Percentiles rank a stretch among this genome's conserved stretches.
These are phyloP conservation scores for Villa cingulata DNA, from an alignment of 2,888 invertebrate genomes.

Conservation along the genomic window DNA sequence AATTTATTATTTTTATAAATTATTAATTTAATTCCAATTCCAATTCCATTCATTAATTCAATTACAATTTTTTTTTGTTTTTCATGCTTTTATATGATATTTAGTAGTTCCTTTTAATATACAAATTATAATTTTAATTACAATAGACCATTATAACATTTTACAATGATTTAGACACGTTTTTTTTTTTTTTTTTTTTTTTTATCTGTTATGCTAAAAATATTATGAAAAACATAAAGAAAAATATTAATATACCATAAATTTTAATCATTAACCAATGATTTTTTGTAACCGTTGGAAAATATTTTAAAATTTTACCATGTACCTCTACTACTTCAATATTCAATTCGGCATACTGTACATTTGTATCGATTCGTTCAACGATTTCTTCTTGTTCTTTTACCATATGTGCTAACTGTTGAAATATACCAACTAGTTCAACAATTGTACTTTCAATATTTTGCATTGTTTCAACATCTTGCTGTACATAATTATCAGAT, in stretches of 20 bases:
- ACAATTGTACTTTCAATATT: constrained; percentile 98
- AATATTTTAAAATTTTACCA: constrained; percentile 92
- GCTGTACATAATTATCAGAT: constrained; percentile 79
- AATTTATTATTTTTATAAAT: background rate
- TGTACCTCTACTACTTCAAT: constrained; percentile 99
- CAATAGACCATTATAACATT: no score
- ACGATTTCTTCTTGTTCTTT: constrained; percentile 78
- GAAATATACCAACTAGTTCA: constrained; percentile 96
- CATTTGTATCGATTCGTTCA: constrained; percentile 92
- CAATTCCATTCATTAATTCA: no score
- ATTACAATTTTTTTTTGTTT: no score
- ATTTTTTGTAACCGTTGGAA: constrained; percentile 92
- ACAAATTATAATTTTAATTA: no score
- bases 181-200: background rate
- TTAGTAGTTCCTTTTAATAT: no score
- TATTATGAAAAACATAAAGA: constrained; percentile 97
- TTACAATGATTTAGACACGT: no score
- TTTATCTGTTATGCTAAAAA: constrained; percentile 82
- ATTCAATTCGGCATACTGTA: constrained; percentile 89
- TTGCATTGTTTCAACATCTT: constrained; percentile 95
- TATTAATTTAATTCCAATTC: no score
- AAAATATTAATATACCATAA: constrained; percentile 94
- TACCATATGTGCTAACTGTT: constrained; percentile 92
- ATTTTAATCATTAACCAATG: constrained; percentile 99
- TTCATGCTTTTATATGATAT: no score